Percentiles rank a stretch among this genome's conserved stretches.
phyloP scores from a whole-genome alignment of 30 jellyfish, hydroid and myxozoan genomes.

The Pseudorhiza aurosa region DNA sequence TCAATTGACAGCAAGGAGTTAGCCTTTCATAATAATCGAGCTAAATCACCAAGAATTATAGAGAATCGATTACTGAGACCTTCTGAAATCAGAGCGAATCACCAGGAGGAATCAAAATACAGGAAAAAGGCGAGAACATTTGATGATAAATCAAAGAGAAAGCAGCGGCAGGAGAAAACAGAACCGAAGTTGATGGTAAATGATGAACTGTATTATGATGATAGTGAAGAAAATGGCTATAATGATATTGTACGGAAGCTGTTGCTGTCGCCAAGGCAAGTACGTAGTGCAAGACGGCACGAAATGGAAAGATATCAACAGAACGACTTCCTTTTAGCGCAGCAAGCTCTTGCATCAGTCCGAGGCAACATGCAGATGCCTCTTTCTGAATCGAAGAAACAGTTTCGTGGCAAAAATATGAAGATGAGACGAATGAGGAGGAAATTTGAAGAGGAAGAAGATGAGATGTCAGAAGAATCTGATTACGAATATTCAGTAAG shows the following conservation, averaged over 20 bases:
- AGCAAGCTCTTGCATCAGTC: neutral
- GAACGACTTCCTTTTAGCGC: neutral
- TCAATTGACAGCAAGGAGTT: neutral
- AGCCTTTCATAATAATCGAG: neutral
- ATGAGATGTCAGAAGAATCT: neutral
- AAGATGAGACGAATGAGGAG: too few relatives aligned
- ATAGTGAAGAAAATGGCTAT: neutral
- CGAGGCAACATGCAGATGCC: neutral
- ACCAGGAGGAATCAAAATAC: neutral
- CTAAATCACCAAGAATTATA: conserved; percentile 6
- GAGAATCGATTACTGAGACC: conserved; percentile 17
- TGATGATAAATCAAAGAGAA: neutral
- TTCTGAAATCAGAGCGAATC: conserved; percentile 14
- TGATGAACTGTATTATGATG: neutral
- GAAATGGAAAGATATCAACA: neutral
- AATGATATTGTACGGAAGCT: neutral
- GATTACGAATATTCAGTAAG: too few relatives aligned
- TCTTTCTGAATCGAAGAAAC: neutral
- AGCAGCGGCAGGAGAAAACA: neutral
- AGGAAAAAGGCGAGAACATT: neutral
- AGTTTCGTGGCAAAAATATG: too few relatives aligned
- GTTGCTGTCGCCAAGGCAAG: neutral
- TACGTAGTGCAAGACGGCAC: neutral
- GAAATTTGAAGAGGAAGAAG: too few relatives aligned
- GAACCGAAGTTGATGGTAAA: neutral